Evolutionary conservation across 2,888 invertebrate species (phyloP).

Genomic region (Syritta pipiens): DNA sequence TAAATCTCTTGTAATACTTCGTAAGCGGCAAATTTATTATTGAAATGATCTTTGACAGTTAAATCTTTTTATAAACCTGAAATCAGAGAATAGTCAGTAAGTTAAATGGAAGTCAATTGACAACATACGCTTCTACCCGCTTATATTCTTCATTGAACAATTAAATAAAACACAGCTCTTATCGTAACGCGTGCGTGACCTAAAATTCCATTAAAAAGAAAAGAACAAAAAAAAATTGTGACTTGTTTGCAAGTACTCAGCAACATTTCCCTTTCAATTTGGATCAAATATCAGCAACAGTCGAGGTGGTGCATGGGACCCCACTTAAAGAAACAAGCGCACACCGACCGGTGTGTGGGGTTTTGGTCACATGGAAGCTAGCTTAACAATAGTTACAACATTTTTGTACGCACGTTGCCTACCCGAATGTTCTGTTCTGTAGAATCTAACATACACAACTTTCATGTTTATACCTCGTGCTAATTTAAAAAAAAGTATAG

Average conservation of each 20-base stretch:
- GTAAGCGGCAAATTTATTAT: too few species aligned
- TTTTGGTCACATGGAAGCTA: slow-evolving; percentile 37
- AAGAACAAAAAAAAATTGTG: not conserved
- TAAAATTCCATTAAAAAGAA: not conserved
- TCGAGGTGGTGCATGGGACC: slow-evolving; percentile 31
- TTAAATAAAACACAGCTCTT: too few species aligned
- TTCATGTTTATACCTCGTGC: slow-evolving; percentile 19
- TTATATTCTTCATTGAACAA: too few species aligned
- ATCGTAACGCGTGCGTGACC: too few species aligned
- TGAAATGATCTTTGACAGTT: too few species aligned
- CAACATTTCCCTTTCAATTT: not conserved
- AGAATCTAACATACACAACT: too few species aligned
- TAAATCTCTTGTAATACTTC: too few species aligned
- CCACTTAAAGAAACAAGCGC: slow-evolving; percentile 6
- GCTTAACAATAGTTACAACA: slow-evolving; percentile 20
- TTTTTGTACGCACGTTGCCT: slow-evolving; percentile 25
- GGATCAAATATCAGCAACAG: slow-evolving; percentile 7
- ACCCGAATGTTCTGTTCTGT: slow-evolving; percentile 7
- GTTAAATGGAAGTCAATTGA: too few species aligned
- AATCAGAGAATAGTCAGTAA: too few species aligned
- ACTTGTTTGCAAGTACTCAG: not conserved
- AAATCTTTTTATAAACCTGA: too few species aligned
- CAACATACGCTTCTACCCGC: too few species aligned
- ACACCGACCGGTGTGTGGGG: not conserved
- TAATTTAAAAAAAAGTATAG: too few species aligned